Evolutionary conservation across 2,888 invertebrate species (phyloP).

Genomic region (Stenchaetothrips biformis): DNA sequence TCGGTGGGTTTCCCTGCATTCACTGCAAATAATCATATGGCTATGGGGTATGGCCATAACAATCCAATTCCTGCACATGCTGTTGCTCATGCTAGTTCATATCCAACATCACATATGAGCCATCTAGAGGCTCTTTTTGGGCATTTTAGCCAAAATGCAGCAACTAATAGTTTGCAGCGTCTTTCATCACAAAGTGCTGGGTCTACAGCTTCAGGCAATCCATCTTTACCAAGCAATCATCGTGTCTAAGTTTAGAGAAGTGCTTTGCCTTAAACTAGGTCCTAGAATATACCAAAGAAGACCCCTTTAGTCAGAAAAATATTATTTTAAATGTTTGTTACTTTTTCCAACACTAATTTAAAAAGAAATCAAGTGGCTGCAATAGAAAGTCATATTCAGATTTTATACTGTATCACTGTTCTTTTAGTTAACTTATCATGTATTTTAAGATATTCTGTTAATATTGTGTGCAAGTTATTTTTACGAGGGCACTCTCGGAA

Average conservation of each 20-base stretch:
- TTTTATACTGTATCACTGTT: neutral
- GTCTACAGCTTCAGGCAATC: neutral
- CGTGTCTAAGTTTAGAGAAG: neutral
- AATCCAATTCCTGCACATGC: neutral
- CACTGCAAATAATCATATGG: neutral
- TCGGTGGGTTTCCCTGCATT: neutral
- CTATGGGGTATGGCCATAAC: neutral
- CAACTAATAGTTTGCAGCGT: neutral
- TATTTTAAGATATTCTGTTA: no score
- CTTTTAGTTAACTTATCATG: neutral
- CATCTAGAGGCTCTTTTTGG: conserved; percentile 4
- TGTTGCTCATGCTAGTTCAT: conserved; percentile 4
- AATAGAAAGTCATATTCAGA: neutral
- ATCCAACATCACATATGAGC: conserved; percentile 3
- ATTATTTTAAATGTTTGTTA: neutral
- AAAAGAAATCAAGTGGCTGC: no score
- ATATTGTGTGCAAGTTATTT: no score
- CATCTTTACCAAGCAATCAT: neutral
- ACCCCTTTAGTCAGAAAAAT: neutral
- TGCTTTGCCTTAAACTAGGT: neutral
- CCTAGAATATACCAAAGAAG: neutral
- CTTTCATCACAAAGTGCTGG: neutral
- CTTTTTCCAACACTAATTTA: no score
- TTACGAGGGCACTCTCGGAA: no score
- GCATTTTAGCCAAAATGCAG: neutral